Evolutionary conservation across 2,888 invertebrate genomes (phyloP).

Genomic region (Heliothis peltigera): DNA sequence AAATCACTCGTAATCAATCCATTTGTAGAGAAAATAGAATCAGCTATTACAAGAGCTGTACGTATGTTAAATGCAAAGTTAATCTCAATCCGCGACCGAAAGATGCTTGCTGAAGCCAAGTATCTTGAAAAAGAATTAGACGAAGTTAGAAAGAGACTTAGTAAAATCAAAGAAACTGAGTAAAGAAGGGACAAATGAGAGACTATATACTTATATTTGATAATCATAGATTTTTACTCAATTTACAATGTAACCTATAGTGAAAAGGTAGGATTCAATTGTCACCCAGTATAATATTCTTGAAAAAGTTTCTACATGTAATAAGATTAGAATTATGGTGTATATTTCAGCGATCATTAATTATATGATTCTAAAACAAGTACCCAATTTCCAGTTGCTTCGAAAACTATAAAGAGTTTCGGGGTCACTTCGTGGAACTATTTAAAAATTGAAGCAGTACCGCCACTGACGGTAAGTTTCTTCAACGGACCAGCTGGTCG

Average conservation of each 20-base stretch:
- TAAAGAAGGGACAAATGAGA: constrained; percentile 8
- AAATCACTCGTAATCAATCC: constrained; percentile 72
- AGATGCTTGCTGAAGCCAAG: constrained; percentile 72
- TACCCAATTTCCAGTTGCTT: constrained; percentile 64
- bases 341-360: neutral
- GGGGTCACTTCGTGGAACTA: constrained; percentile 77
- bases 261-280: neutral
- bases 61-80: constrained; percentile 65
- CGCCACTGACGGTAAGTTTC: constrained; percentile 74
- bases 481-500: constrained; percentile 73
- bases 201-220: neutral
- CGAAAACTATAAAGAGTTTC: constrained; percentile 21
- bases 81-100: constrained; percentile 67
- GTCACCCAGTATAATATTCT: too few relatives aligned
- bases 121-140: constrained; percentile 78
- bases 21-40: constrained; percentile 72
- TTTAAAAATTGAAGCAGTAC: constrained; percentile 80
- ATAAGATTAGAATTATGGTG: neutral
- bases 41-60: constrained; percentile 57
- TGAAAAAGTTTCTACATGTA: neutral
- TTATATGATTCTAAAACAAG: neutral
- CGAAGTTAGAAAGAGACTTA: constrained; percentile 67
- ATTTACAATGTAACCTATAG: neutral
- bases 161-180: constrained; percentile 61
- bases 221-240: neutral